Evolutionary conservation across 2,113 vertebrate genomes (phyloP).

Genomic region (Acanthisitta chloris): DNA sequence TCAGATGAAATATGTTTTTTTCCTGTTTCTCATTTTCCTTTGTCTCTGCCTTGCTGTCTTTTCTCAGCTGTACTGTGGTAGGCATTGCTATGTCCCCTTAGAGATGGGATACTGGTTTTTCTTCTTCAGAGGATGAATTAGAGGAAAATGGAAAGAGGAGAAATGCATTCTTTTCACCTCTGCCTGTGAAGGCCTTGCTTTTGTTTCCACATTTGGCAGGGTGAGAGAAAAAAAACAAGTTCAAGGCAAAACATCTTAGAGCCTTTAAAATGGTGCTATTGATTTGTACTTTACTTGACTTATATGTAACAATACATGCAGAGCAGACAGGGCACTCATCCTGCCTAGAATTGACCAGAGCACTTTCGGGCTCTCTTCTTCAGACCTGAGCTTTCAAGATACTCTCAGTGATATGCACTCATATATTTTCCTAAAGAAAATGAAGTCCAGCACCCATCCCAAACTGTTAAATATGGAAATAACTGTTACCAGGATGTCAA

Average conservation of each 20-base stretch:
- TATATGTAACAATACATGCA: background rate
- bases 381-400: background rate
- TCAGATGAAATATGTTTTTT: background rate
- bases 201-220: background rate
- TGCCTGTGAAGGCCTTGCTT: background rate
- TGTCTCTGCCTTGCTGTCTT: background rate
- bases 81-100: background rate
- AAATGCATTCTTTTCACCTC: background rate
- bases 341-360: accelerated
- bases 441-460: background rate
- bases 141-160: background rate
- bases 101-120: background rate
- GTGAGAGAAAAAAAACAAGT: background rate
- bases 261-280: background rate
- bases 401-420: background rate
- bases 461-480: background rate
- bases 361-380: background rate
- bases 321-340: background rate
- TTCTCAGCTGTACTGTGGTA: background rate
- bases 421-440: background rate
- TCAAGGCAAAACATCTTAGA: background rate
- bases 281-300: background rate
- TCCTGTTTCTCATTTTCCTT: background rate
- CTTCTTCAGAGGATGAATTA: background rate
- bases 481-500: background rate